Conservation (phyloP, 2,113 vertebrate species). For the Salvator merianae region DNA sequence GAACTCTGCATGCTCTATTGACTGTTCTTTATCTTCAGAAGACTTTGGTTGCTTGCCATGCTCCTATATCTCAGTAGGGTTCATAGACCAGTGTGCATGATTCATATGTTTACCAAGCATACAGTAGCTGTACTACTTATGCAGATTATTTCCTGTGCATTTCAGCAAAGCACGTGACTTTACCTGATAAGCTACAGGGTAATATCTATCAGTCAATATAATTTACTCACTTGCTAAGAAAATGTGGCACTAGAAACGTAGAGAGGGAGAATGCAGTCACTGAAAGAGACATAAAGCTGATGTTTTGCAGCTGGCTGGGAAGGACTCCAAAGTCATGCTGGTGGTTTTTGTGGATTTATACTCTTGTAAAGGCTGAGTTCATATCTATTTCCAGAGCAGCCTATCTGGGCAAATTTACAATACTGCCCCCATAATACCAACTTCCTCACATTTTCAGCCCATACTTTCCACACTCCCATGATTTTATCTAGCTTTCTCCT, state of each 20-base stretch:
- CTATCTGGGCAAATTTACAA: not conserved
- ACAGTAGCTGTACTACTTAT: too few relatives aligned
- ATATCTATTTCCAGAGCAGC: not conserved
- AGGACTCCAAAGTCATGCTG: not conserved
- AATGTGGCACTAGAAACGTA: not conserved
- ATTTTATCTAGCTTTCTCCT: too few relatives aligned
- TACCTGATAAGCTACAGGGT: not conserved
- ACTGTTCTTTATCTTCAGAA: not conserved
- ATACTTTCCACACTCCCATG: too few relatives aligned
- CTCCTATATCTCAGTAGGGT: not conserved
- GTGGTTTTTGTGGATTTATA: not conserved
- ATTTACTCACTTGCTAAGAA: not conserved
- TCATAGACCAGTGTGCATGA: not conserved
- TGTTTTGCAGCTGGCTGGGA: not conserved
- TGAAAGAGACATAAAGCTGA: too few relatives aligned
- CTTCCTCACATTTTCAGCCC: too few relatives aligned
- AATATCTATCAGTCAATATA: not conserved
- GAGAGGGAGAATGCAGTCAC: fast-evolving
- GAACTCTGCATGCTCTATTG: too few relatives aligned
- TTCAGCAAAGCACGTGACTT: not conserved
- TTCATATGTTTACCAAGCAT: not conserved
- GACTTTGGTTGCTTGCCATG: not conserved
- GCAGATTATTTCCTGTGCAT: not conserved
- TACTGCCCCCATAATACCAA: not conserved
- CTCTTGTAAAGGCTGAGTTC: not conserved